phyloP scores from a whole-genome alignment of 2,888 invertebrate species.

The Caenorhabditis uteleia region DNA sequence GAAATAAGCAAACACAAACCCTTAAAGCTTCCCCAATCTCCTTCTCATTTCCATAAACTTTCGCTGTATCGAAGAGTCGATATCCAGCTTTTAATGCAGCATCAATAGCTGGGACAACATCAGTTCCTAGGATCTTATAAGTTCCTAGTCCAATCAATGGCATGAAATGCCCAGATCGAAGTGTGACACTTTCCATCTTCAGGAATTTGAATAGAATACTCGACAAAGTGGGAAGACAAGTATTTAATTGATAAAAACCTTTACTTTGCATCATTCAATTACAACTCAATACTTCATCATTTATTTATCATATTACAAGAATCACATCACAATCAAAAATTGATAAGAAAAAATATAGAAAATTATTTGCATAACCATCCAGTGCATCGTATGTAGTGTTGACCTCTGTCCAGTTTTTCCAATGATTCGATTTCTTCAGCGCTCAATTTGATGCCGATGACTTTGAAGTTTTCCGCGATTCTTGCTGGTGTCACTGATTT shows the following conservation, averaged over 20 bases:
- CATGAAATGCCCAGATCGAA: slow-evolving; percentile 52
- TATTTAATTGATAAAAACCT: too few relatives aligned
- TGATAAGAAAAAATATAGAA: not conserved
- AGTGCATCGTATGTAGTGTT: slow-evolving; percentile 60
- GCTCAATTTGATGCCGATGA: slow-evolving; percentile 32
- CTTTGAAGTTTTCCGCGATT: slow-evolving; percentile 60
- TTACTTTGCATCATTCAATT: too few relatives aligned
- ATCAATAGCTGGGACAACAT: not conserved
- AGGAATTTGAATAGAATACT: not conserved
- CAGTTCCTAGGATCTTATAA: slow-evolving; percentile 45
- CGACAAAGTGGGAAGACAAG: too few relatives aligned
- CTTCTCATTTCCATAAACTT: too few relatives aligned
- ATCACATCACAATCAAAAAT: not conserved
- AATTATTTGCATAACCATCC: slow-evolving; percentile 57
- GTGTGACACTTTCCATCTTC: too few relatives aligned
- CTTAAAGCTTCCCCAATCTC: too few relatives aligned
- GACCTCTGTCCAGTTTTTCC: slow-evolving; percentile 44
- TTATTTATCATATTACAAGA: not conserved
- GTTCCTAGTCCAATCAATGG: slow-evolving; percentile 66
- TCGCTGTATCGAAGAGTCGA: too few relatives aligned
- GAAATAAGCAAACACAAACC: too few relatives aligned
- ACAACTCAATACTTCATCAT: too few relatives aligned
- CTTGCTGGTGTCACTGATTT: slow-evolving; percentile 63
- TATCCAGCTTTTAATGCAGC: too few relatives aligned
- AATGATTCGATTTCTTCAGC: slow-evolving; percentile 53